Percentiles rank a stretch among this genome's conserved stretches.
Evolutionary conservation across 2,888 invertebrate genomes (phyloP).

Genomic region (Chorisops tibialis): DNA sequence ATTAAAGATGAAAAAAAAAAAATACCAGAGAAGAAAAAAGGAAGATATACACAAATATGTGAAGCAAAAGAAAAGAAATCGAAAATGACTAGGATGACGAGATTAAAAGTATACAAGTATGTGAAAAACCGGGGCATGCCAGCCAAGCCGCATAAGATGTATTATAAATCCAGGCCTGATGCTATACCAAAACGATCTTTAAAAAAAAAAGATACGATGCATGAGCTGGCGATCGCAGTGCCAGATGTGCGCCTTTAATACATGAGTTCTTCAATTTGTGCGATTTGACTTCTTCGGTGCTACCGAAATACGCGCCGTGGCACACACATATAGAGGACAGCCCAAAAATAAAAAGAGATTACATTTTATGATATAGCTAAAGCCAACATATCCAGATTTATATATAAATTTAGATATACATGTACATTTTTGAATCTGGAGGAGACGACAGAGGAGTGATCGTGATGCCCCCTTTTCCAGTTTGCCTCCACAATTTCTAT

Average conservation of each 20-base stretch:
- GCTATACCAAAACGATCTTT: neutral
- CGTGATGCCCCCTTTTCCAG: slow-evolving; percentile 11
- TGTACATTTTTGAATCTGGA: too few species aligned
- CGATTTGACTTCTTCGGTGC: slow-evolving; percentile 30
- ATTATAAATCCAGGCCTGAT: neutral
- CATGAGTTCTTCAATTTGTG: slow-evolving; percentile 32
- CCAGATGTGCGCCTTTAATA: slow-evolving; percentile 21
- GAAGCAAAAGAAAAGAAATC: slow-evolving; percentile 10
- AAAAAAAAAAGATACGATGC: too few species aligned
- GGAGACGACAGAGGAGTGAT: too few species aligned
- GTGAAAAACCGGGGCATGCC: neutral
- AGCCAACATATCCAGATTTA: slow-evolving; percentile 24
- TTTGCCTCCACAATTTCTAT: slow-evolving; percentile 17
- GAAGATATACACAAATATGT: too few species aligned
- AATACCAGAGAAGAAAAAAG: neutral
- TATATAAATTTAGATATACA: too few species aligned
- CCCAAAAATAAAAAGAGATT: slow-evolving; percentile 18
- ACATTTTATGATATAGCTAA: slow-evolving; percentile 15
- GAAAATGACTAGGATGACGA: neutral
- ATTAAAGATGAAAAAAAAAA: neutral
- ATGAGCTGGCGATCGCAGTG: slow-evolving; percentile 11
- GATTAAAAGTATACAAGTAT: neutral
- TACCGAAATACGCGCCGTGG: slow-evolving; percentile 33
- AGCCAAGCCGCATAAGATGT: neutral
- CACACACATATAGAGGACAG: neutral